A percentile compares a stretch with the other conserved stretches of the same genome.
These are phyloP conservation scores for Halisarca cf. caerulea DNA, from an alignment of 37 sponge, comb jelly and placozoan species.

Conservation along the genomic window DNA sequence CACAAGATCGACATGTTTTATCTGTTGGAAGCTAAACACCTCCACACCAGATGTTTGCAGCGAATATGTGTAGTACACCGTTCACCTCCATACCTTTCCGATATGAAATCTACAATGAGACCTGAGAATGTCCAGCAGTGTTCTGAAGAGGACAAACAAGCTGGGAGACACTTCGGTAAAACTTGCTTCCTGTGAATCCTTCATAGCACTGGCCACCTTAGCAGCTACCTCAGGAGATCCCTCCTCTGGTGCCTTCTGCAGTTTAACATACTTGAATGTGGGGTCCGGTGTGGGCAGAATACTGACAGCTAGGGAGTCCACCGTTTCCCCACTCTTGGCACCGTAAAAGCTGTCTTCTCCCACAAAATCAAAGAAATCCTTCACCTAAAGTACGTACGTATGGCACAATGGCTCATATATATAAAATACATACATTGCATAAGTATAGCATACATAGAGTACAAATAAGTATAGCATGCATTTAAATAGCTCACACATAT, in stretches of 20 bases:
- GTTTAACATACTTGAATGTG: neutral
- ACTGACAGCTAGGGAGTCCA: slow-evolving; percentile 53
- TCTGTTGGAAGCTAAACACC: too few species aligned
- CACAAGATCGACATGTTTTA: too few species aligned
- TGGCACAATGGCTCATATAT: too few species aligned
- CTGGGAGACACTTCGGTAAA: neutral
- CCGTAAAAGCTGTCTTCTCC: slow-evolving; percentile 52
- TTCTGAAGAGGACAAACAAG: neutral
- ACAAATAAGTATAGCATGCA: too few species aligned
- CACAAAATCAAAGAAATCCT: slow-evolving; percentile 21
- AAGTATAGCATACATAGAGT: too few species aligned
- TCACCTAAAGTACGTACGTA: neutral
- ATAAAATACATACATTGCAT: too few species aligned
- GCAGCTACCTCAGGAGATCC: too few species aligned
- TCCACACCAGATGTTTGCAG: too few species aligned
- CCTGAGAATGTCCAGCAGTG: neutral
- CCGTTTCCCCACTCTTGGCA: slow-evolving; percentile 16
- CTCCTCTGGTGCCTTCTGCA: neutral
- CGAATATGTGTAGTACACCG: too few species aligned
- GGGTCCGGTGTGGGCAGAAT: slow-evolving; percentile 38
- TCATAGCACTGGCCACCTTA: neutral
- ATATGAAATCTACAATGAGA: neutral
- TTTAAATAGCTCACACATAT: too few species aligned
- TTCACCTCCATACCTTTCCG: too few species aligned
- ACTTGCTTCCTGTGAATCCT: neutral